These are phyloP conservation scores for Zoanthus gigantus DNA, from an alignment of 92 coral and sea anemone species.

Conservation along the genomic window DNA sequence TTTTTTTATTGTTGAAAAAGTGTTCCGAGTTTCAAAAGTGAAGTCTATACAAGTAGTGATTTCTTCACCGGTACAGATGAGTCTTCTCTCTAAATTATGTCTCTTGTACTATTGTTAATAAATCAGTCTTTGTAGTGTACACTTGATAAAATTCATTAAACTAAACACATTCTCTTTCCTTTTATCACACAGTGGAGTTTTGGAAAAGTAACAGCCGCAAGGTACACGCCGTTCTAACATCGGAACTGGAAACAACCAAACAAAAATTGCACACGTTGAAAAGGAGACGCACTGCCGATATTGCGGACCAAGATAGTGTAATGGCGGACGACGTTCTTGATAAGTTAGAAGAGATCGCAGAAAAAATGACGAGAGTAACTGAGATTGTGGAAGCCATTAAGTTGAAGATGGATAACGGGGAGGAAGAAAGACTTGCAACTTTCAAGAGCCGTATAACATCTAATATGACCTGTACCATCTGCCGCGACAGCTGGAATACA, in stretches of 20 bases:
- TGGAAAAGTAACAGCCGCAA: slow-evolving; percentile 32
- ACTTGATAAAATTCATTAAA: background rate
- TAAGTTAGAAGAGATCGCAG: background rate
- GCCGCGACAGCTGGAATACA: slow-evolving; percentile 4
- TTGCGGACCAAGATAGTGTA: background rate
- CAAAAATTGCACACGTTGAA: slow-evolving; percentile 6
- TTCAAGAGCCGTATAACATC: background rate
- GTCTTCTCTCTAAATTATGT: too few relatives aligned
- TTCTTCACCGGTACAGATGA: too few relatives aligned
- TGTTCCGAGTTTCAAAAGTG: too few relatives aligned
- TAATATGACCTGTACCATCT: slow-evolving; percentile 15
- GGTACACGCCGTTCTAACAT: slow-evolving; percentile 17
- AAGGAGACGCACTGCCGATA: slow-evolving; percentile 8
- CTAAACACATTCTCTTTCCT: background rate
- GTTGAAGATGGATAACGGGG: background rate
- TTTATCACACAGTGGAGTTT: slow-evolving; percentile 7
- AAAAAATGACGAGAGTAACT: background rate
- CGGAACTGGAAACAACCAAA: background rate
- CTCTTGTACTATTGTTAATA: too few relatives aligned
- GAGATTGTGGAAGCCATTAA: background rate
- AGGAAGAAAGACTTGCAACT: background rate
- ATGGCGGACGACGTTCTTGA: background rate
- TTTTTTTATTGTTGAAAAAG: too few relatives aligned
- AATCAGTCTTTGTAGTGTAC: background rate
- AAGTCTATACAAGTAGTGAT: too few relatives aligned